Percentiles rank a stretch among this genome's conserved stretches.
Evolutionary conservation across 2,113 vertebrate genomes (phyloP).

Genomic region (mouse (Mus musculus)): DNA sequence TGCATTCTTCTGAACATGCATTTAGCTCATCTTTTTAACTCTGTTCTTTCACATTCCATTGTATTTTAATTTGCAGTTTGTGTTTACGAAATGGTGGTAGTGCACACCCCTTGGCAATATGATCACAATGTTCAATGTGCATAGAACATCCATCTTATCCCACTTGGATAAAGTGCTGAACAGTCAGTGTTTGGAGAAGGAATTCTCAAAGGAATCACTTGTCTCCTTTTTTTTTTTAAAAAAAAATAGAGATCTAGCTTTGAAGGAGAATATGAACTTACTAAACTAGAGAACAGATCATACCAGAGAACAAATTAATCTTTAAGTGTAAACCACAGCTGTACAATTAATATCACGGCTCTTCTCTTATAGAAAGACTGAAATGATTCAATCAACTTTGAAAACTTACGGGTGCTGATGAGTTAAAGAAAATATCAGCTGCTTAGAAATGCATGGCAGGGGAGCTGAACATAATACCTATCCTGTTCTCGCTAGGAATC

Average conservation of each 20-base stretch:
- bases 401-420: conserved; percentile 59
- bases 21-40: not conserved
- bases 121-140: not conserved
- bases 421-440: conserved; percentile 81
- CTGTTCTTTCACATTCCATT: conserved; percentile 1
- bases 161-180: not conserved
- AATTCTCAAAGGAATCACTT: not conserved
- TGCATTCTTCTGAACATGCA: conserved; percentile 20
- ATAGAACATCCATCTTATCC: not conserved
- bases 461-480: conserved; percentile 80
- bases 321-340: not conserved
- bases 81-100: not conserved
- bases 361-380: conserved; percentile 4
- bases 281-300: conserved; percentile 14
- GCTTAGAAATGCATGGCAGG: conserved; percentile 77
- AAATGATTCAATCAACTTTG: conserved; percentile 57
- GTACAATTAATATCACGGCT: conserved; percentile 14
- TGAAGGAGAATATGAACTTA: not conserved
- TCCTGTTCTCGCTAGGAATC: conserved; percentile 82
- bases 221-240: not conserved
- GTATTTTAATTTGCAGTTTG: not conserved
- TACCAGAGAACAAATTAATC: conserved; percentile 38
- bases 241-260: not conserved
- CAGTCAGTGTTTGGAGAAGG: not conserved
- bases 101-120: not conserved